Conservation (phyloP, 2,888 invertebrate species). For the Ophion ellenae region DNA sequence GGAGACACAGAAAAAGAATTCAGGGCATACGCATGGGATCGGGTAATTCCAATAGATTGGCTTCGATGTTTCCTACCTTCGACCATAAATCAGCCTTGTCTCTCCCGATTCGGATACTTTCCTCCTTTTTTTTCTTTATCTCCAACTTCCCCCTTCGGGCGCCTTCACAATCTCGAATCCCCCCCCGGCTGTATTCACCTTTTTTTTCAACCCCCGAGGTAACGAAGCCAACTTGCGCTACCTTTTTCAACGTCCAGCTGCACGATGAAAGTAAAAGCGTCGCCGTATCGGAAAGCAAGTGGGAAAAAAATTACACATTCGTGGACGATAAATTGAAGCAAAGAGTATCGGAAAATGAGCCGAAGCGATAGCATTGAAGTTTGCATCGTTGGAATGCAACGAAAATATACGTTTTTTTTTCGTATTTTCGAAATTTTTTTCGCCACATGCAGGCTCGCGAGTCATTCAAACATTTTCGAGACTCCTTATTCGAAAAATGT, state of each 20-base stretch:
- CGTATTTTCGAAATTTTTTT: too few relatives aligned
- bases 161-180: slow-evolving; percentile 32
- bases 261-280: neutral
- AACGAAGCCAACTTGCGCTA: neutral
- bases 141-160: slow-evolving; percentile 23
- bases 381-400: too few relatives aligned
- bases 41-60: slow-evolving; percentile 78
- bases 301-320: neutral
- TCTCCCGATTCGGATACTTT: slow-evolving; percentile 33
- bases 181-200: slow-evolving; percentile 1
- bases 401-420: too few relatives aligned
- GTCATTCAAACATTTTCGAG: too few relatives aligned
- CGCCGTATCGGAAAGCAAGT: neutral
- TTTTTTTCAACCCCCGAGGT: slow-evolving; percentile 4
- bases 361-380: too few relatives aligned
- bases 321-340: neutral
- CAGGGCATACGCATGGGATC: slow-evolving; percentile 63
- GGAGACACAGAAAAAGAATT: slow-evolving; percentile 59
- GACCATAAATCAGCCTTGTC: slow-evolving; percentile 65
- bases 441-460: too few relatives aligned
- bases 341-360: neutral
- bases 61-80: slow-evolving; percentile 68
- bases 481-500: too few relatives aligned
- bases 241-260: slow-evolving; percentile 14
- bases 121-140: slow-evolving; percentile 48